phyloP scores from a whole-genome alignment of 2,888 invertebrate species.

The Orchesellides sinensis region DNA sequence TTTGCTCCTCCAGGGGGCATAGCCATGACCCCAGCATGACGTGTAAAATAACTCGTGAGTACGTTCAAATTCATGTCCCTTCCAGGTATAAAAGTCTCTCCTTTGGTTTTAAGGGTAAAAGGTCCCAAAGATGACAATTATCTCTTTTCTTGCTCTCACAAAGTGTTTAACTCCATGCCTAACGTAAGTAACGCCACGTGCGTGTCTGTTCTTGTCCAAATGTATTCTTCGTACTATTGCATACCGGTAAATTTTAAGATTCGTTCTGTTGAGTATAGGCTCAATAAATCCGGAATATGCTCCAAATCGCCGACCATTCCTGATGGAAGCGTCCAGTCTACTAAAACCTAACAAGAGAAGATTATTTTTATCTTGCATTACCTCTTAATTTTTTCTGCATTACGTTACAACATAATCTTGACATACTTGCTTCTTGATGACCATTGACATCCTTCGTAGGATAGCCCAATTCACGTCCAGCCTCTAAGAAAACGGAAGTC shows the following conservation, averaged over 20 bases:
- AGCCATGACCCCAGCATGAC: conserved; percentile 35
- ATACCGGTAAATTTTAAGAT: conserved; percentile 65
- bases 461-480: conserved; percentile 57
- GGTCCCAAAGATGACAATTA: conserved; percentile 51
- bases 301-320: conserved; percentile 57
- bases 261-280: conserved; percentile 49
- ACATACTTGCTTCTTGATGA: conserved; percentile 49
- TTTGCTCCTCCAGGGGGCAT: conserved; percentile 19
- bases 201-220: conserved; percentile 37
- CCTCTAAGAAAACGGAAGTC: conserved; percentile 38
- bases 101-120: background rate
- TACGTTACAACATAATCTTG: background rate
- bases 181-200: conserved; percentile 65
- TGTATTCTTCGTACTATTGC: conserved; percentile 51
- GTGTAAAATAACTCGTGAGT: conserved; percentile 55
- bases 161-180: conserved; percentile 54
- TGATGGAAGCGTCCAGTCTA: conserved; percentile 61
- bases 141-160: conserved; percentile 60
- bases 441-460: conserved; percentile 54
- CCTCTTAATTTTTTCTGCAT: background rate
- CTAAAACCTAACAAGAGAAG: conserved; percentile 29
- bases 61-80: conserved; percentile 57
- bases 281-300: conserved; percentile 56
- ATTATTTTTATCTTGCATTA: no score
- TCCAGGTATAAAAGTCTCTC: conserved; percentile 6